These are phyloP conservation scores for Steatornis caripensis DNA, from an alignment of 2,113 vertebrate genomes.

Conservation along the genomic window DNA sequence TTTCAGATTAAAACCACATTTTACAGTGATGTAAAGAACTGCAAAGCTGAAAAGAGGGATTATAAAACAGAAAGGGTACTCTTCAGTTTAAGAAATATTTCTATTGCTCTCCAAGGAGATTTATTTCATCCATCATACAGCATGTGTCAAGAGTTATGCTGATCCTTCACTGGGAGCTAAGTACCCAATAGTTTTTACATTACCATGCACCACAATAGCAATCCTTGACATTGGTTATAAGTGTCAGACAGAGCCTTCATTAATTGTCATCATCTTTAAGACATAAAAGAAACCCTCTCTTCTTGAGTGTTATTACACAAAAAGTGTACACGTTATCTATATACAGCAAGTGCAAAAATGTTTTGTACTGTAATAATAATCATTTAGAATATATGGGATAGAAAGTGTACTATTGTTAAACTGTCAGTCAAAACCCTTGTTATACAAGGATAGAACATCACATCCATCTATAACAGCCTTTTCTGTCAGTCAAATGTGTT, in stretches of 20 bases:
- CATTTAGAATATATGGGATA: conserved; percentile 45
- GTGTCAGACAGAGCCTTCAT: conserved; percentile 12
- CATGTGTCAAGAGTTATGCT: conserved; percentile 9
- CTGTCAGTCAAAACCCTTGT: conserved; percentile 65
- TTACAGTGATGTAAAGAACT: conserved; percentile 2
- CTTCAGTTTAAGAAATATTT: conserved; percentile 19
- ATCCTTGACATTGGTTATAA: conserved; percentile 44
- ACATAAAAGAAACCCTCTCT: conserved; percentile 22
- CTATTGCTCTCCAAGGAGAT: conserved; percentile 21
- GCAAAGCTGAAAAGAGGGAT: conserved; percentile 26
- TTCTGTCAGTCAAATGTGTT: conserved; percentile 64
- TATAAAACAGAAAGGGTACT: neutral
- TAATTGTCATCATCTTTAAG: conserved; percentile 43
- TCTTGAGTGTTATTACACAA: conserved; percentile 38
- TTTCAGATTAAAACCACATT: conserved; percentile 19
- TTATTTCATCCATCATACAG: conserved; percentile 8
- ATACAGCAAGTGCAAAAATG: conserved; percentile 37
- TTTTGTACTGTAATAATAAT: conserved; percentile 61
- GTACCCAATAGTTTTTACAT: conserved; percentile 16
- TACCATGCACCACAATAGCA: conserved; percentile 20
- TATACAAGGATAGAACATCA: conserved; percentile 54
- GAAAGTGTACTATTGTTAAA: conserved; percentile 65
- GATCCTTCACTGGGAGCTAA: conserved; percentile 16
- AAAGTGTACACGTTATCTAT: conserved; percentile 28
- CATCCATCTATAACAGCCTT: conserved; percentile 58